Evolutionary conservation across 2,113 vertebrate genomes (phyloP).

Genomic region (Erinaceus europaeus): DNA sequence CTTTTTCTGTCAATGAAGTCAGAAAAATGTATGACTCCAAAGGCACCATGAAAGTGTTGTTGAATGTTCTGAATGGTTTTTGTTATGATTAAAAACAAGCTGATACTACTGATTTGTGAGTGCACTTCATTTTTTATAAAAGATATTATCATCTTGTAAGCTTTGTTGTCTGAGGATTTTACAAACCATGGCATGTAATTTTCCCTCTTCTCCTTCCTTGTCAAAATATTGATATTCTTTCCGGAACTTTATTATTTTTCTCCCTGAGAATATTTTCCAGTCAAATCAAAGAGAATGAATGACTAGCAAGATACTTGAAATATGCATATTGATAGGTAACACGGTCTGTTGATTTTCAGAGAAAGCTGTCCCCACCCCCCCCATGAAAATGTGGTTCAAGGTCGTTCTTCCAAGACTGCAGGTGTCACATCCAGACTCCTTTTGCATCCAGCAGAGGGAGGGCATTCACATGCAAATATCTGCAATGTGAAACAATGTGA

Average conservation of each 20-base stretch:
- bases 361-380: conserved; percentile 67
- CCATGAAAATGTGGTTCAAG: conserved; percentile 68
- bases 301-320: conserved; percentile 83
- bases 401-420: conserved; percentile 73
- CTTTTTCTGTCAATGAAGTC: conserved; percentile 72
- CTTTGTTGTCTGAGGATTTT: conserved; percentile 79
- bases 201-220: conserved; percentile 77
- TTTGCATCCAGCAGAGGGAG: conserved; percentile 57
- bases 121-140: conserved; percentile 76
- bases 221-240: conserved; percentile 86
- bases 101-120: conserved; percentile 72
- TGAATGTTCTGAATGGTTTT: conserved; percentile 69
- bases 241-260: conserved; percentile 74
- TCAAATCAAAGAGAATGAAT: conserved; percentile 86
- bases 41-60: conserved; percentile 58
- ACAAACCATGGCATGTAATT: conserved; percentile 80
- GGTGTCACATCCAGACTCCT: conserved; percentile 70
- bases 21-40: conserved; percentile 70
- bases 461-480: conserved; percentile 78
- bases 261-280: conserved; percentile 75
- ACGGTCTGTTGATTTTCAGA: conserved; percentile 79
- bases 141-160: conserved; percentile 77
- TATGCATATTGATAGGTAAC: conserved; percentile 83
- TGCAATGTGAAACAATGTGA: conserved; percentile 67
- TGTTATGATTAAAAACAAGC: conserved; percentile 69